phyloP scores from a whole-genome alignment of 30 jellyfish, hydroid and myxozoan species.

The Rhopilema esculentum region DNA sequence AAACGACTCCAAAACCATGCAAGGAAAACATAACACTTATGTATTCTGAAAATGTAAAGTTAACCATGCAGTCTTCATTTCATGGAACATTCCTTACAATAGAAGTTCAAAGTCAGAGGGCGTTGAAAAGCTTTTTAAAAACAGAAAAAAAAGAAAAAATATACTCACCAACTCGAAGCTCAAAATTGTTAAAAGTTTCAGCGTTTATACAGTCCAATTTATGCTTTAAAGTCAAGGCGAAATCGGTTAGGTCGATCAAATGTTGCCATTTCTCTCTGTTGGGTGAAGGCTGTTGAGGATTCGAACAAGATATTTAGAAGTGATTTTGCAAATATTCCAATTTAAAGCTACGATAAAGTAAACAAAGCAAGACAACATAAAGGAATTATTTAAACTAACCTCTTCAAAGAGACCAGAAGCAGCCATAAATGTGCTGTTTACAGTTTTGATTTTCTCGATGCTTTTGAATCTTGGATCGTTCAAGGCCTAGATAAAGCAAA shows the following conservation, averaged over 20 bases:
- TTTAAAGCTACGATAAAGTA: background rate
- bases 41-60: no score
- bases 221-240: constrained; percentile 83
- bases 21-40: no score
- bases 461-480: constrained; percentile 73
- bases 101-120: background rate
- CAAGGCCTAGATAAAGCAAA: constrained; percentile 69
- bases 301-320: background rate
- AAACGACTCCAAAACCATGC: no score
- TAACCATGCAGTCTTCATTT: no score
- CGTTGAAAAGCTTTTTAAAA: no score
- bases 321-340: no score
- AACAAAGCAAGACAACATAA: background rate
- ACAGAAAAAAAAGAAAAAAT: background rate
- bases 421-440: constrained; percentile 97
- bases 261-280: constrained; percentile 83
- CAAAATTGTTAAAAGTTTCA: constrained; percentile 88
- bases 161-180: constrained; percentile 87
- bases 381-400: constrained; percentile 29
- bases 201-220: constrained; percentile 81
- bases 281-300: constrained; percentile 32
- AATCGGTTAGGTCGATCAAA: constrained; percentile 85
- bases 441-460: constrained; percentile 94
- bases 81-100: no score
- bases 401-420: constrained; percentile 93